Percentiles rank a stretch among this genome's conserved stretches.
phyloP scores from a whole-genome alignment of 1,140 invertebrate species.

The Penaeus vannamei region DNA sequence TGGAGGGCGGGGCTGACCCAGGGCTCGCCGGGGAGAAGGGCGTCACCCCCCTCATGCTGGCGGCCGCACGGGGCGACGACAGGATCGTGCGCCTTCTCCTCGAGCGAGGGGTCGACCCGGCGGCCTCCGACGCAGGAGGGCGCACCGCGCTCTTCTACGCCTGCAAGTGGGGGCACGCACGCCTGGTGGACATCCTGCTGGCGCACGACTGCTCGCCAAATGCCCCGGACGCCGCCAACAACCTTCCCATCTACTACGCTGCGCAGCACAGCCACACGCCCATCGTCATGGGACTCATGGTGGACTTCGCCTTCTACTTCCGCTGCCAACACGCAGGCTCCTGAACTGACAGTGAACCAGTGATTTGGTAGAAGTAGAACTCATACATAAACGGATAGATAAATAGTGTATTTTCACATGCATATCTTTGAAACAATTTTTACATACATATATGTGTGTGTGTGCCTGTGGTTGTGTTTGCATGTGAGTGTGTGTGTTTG shows the following conservation, averaged over 20 bases:
- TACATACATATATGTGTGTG: too few relatives aligned
- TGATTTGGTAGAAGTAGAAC: too few relatives aligned
- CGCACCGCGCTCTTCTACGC: slow-evolving; percentile 61
- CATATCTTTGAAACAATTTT: too few relatives aligned
- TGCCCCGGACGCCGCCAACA: slow-evolving; percentile 44
- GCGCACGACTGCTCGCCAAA: slow-evolving; percentile 40
- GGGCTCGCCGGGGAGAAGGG: slow-evolving; percentile 37
- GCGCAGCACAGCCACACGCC: slow-evolving; percentile 48
- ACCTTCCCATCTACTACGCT: slow-evolving; percentile 65
- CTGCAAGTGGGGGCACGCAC: slow-evolving; percentile 52
- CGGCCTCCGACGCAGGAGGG: slow-evolving; percentile 34
- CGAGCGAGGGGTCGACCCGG: slow-evolving; percentile 36
- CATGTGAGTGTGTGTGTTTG: too few relatives aligned
- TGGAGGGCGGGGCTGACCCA: slow-evolving; percentile 34
- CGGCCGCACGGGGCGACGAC: slow-evolving; percentile 50
- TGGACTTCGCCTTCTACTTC: slow-evolving; percentile 65
- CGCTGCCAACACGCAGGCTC: background rate
- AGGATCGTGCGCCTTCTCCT: slow-evolving; percentile 39
- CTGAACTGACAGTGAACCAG: too few relatives aligned
- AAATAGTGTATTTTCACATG: too few relatives aligned
- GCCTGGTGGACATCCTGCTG: slow-evolving; percentile 42
- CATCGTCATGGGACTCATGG: slow-evolving; percentile 61
- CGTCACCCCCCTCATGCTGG: slow-evolving; percentile 65
- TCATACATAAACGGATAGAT: too few relatives aligned
- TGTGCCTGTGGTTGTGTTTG: too few relatives aligned